Evolutionary conservation across 2,113 vertebrate species (phyloP).

Genomic region (Xiphophorus maculatus): DNA sequence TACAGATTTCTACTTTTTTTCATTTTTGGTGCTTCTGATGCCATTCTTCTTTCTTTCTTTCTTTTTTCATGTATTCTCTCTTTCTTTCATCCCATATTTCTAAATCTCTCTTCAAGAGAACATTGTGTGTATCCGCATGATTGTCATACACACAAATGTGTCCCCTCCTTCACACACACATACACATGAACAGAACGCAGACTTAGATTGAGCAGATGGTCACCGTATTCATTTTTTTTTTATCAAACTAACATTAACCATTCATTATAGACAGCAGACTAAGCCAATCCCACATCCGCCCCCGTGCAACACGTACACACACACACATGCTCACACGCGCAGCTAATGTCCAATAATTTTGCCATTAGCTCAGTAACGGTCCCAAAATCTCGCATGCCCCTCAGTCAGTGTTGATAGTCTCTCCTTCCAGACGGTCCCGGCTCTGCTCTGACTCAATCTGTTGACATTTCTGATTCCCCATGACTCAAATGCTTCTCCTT

Average conservation of each 20-base stretch:
- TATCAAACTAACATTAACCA: constrained; percentile 81
- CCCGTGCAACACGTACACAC: constrained; percentile 70
- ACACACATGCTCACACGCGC: constrained; percentile 43
- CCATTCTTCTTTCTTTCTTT: constrained; percentile 25
- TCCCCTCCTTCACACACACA: constrained; percentile 31
- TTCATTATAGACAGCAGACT: constrained; percentile 83
- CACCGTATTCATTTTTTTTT: constrained; percentile 85
- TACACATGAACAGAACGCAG: constrained; percentile 71
- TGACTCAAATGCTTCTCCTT: constrained; percentile 70
- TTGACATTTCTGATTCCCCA: constrained; percentile 74
- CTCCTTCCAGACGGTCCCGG: constrained; percentile 73
- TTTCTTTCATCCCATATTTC: constrained; percentile 61
- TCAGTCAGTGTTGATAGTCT: constrained; percentile 68
- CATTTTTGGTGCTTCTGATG: constrained; percentile 11
- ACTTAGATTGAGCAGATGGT: constrained; percentile 84
- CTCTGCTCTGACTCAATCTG: constrained; percentile 78
- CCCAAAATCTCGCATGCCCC: constrained; percentile 65
- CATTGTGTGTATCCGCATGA: constrained; percentile 55
- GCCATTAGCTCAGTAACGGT: constrained; percentile 66
- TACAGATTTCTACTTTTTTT: constrained; percentile 5
- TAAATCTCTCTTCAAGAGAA: constrained; percentile 72
- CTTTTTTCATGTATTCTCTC: constrained; percentile 38
- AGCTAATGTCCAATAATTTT: constrained; percentile 68
- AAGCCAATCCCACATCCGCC: constrained; percentile 80
- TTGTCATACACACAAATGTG: constrained; percentile 58